phyloP scores from a whole-genome alignment of 2,888 invertebrate genomes.

The Gastrophysa polygoni region DNA sequence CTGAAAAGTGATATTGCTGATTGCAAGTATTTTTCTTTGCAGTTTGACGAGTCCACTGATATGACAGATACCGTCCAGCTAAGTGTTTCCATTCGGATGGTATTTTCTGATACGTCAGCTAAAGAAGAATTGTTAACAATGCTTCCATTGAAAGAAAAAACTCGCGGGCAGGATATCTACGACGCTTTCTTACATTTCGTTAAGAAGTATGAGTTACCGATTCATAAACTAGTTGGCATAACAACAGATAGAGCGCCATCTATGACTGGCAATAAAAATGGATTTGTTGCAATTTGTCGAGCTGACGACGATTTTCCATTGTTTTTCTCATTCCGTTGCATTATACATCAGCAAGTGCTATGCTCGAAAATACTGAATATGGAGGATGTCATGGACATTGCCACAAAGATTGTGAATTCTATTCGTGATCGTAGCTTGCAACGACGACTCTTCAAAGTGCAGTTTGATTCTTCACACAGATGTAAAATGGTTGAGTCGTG shows the following conservation, averaged over 20 bases:
- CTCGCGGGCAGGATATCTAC: constrained; percentile 13
- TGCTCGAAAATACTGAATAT: constrained; percentile 10
- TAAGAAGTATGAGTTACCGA: constrained; percentile 1
- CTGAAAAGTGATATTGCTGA: constrained; percentile 9
- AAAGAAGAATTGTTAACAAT: constrained; percentile 20
- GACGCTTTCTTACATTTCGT: constrained; percentile 1
- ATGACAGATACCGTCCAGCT: constrained; percentile 17
- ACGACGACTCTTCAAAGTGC: constrained; percentile 21
- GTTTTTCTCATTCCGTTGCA: constrained; percentile 16
- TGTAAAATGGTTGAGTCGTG: constrained; percentile 30
- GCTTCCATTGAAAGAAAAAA: constrained; percentile 12
- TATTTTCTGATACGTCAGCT: constrained; percentile 11
- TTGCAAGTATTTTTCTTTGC: constrained; percentile 17
- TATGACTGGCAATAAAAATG: constrained; percentile 13
- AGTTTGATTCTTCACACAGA: constrained; percentile 23
- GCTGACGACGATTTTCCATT: constrained; percentile 10
- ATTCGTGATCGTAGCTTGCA: constrained; percentile 24
- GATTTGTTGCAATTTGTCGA: constrained; percentile 14
- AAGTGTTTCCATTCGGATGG: constrained; percentile 18
- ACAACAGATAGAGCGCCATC: constrained; percentile 11
- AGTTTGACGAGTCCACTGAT: constrained; percentile 20
- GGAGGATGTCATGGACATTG: constrained; percentile 14
- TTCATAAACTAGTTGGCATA: constrained; percentile 10
- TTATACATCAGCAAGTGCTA: constrained; percentile 13
- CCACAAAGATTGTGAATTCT: constrained; percentile 23